A percentile compares a stretch with the other conserved stretches of the same genome.
phyloP scores from a whole-genome alignment of 2,797 vertebrate genomes.

The Loris lydekkerianus region DNA sequence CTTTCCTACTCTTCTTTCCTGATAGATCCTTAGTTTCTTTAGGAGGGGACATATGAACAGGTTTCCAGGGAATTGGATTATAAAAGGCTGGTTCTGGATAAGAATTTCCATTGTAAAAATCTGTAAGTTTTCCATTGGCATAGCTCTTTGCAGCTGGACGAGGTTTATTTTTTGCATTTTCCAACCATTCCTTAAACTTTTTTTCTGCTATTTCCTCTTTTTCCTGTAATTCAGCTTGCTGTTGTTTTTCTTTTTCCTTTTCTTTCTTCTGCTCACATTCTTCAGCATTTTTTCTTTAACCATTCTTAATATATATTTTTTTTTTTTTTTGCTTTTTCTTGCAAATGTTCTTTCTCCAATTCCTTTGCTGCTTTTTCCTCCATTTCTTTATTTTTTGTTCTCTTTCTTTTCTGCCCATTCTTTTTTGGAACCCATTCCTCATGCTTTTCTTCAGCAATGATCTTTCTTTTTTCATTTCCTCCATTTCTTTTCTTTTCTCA shows the following conservation, averaged over 20 bases:
- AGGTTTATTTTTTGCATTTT: conserved; percentile 91
- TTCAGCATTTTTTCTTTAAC: conserved; percentile 94
- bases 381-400: conserved; percentile 90
- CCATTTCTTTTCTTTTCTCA: too few species aligned
- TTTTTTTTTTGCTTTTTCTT: conserved; percentile 93
- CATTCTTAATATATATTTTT: conserved; percentile 91
- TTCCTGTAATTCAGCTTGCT: conserved; percentile 91
- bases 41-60: conserved; percentile 90
- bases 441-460: too few species aligned
- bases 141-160: conserved; percentile 87
- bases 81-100: conserved; percentile 94
- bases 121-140: conserved; percentile 88
- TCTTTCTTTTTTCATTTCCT: too few species aligned
- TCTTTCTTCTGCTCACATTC: conserved; percentile 91
- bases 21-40: conserved; percentile 72
- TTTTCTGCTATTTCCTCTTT: conserved; percentile 92
- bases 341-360: conserved; percentile 85
- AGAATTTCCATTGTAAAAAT: conserved; percentile 90
- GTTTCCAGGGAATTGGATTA: conserved; percentile 98
- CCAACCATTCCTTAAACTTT: conserved; percentile 95
- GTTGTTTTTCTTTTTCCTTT: conserved; percentile 93
- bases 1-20: background rate
- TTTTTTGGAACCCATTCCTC: too few species aligned
- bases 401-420: conserved; percentile 87
- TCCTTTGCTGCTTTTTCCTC: conserved; percentile 89